Evolutionary conservation across 2,797 vertebrate species (phyloP).

Genomic region (Tamandua tetradactyla): DNA sequence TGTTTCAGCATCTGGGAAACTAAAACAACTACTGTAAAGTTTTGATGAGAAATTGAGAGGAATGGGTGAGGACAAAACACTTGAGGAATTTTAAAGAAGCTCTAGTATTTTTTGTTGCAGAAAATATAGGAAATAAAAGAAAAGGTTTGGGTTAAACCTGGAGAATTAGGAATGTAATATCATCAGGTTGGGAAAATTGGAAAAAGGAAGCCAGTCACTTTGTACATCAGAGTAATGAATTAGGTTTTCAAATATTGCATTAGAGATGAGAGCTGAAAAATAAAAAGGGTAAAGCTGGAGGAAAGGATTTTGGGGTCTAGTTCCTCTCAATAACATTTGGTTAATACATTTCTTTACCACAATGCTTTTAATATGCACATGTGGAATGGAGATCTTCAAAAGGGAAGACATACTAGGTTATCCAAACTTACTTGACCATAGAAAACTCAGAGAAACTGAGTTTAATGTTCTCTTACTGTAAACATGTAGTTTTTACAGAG

Average conservation of each 20-base stretch:
- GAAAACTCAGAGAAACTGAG: not conserved
- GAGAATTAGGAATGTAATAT: not conserved
- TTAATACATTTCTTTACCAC: not conserved
- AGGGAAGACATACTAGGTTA: not conserved
- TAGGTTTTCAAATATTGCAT: slow-evolving; percentile 14
- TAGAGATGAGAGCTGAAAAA: not conserved
- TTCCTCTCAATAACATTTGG: not conserved
- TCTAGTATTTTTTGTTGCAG: not conserved
- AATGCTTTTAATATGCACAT: not conserved
- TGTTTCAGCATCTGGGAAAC: too few species aligned
- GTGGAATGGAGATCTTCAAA: not conserved
- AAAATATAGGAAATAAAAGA: not conserved
- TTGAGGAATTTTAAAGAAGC: not conserved
- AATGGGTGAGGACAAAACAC: not conserved
- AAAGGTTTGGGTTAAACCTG: not conserved
- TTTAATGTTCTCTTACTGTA: not conserved
- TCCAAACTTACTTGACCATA: not conserved
- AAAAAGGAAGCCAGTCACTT: not conserved
- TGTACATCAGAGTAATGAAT: not conserved
- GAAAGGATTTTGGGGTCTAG: not conserved
- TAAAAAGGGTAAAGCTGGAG: not conserved
- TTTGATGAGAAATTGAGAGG: not conserved
- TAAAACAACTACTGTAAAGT: not conserved
- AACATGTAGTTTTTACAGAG: not conserved
- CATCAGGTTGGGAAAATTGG: not conserved